Evolutionary conservation across 2,113 vertebrate genomes (phyloP).

Genomic region (Chaenogobius annularis): DNA sequence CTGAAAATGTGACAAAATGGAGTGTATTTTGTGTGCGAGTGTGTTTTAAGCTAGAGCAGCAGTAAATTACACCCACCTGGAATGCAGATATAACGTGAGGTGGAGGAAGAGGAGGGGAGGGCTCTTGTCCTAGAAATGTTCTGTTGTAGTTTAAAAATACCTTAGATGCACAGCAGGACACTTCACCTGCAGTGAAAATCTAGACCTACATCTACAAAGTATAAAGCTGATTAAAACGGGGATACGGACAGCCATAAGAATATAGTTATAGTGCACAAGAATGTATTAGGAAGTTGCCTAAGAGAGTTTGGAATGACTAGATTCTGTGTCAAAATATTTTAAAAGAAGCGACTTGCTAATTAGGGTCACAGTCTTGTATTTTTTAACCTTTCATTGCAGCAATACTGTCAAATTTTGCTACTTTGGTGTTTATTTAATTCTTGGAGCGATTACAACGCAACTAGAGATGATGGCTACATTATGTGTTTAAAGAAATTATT

Average conservation of each 20-base stretch:
- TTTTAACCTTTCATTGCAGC: neutral
- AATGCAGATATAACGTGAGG: constrained; percentile 39
- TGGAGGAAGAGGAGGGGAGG: constrained; percentile 33
- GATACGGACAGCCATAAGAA: neutral
- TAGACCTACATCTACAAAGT: constrained; percentile 6
- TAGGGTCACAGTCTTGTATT: neutral
- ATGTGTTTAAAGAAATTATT: no score
- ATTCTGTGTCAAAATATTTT: neutral
- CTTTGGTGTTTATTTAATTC: neutral
- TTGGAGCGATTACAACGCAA: neutral
- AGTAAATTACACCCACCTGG: constrained; percentile 44
- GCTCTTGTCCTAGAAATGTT: constrained; percentile 63
- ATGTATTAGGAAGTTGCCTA: neutral
- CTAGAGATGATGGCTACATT: neutral
- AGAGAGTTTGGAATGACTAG: neutral
- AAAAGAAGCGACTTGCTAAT: neutral
- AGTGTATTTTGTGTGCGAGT: constrained; percentile 20
- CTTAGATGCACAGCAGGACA: constrained; percentile 47
- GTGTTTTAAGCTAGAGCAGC: constrained; percentile 18
- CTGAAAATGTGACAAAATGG: constrained; percentile 17
- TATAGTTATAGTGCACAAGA: neutral
- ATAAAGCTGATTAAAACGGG: neutral
- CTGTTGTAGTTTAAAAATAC: constrained; percentile 62
- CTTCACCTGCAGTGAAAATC: constrained; percentile 33
- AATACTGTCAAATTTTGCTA: neutral